These are phyloP conservation scores for Mechanitis mazaeus DNA, from an alignment of 2,888 invertebrate genomes.

Conservation along the genomic window DNA sequence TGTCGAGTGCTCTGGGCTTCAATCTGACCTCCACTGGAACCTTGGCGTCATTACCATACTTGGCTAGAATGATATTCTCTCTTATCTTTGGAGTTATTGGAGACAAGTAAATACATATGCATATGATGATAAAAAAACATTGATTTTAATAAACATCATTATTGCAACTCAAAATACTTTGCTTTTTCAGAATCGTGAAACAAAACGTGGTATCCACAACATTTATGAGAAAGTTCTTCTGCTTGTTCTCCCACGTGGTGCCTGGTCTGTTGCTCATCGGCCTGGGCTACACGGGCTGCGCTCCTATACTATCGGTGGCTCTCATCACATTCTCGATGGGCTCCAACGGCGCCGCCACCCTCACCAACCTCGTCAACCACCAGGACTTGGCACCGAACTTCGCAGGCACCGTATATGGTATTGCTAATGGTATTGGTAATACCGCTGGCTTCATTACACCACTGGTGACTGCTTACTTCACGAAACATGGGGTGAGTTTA, in stretches of 20 bases:
- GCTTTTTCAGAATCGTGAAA: conserved; percentile 63
- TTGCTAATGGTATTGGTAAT: conserved; percentile 84
- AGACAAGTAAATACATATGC: conserved; percentile 62
- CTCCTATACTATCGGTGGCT: conserved; percentile 78
- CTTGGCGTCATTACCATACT: conserved; percentile 82
- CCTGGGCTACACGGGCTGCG: conserved; percentile 78
- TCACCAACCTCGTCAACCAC: conserved; percentile 79
- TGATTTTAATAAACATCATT: too few relatives aligned
- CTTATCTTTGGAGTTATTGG: conserved; percentile 83
- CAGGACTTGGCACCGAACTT: conserved; percentile 88
- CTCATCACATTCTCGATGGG: conserved; percentile 83
- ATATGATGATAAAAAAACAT: too few relatives aligned
- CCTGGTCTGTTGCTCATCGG: conserved; percentile 72
- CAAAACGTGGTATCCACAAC: conserved; percentile 68
- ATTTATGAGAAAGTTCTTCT: conserved; percentile 80
- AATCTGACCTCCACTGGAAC: conserved; percentile 83
- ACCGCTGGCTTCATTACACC: conserved; percentile 85
- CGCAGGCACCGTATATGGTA: conserved; percentile 85
- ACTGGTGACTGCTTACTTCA: conserved; percentile 80
- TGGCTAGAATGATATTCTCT: conserved; percentile 82
- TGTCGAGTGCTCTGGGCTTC: conserved; percentile 84
- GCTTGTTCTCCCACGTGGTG: conserved; percentile 78
- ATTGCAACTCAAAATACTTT: too few relatives aligned
- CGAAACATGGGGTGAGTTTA: conserved; percentile 73
- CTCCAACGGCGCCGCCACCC: conserved; percentile 79